These are phyloP conservation scores for Drosophila atroscutellata DNA, from an alignment of 2,888 invertebrate genomes.

Conservation along the genomic window DNA sequence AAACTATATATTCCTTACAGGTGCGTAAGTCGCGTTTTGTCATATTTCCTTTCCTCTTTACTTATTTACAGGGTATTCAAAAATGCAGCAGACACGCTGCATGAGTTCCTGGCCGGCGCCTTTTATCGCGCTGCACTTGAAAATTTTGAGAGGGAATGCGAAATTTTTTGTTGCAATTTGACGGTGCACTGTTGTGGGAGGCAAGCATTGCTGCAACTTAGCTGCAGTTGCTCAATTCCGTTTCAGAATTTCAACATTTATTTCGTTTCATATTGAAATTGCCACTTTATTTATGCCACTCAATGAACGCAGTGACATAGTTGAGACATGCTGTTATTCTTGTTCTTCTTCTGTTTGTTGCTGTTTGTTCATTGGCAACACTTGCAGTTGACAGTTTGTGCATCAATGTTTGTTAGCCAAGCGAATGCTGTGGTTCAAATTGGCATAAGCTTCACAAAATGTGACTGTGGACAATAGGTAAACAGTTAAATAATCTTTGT, in stretches of 20 bases:
- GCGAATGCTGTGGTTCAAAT: slow-evolving; percentile 1
- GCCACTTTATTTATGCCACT: slow-evolving; percentile 68
- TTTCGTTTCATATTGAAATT: slow-evolving; percentile 59
- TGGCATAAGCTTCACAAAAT: neutral
- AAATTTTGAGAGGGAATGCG: slow-evolving; percentile 60
- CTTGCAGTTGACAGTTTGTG: slow-evolving; percentile 31
- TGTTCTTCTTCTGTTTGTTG: slow-evolving; percentile 6
- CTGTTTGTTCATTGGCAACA: slow-evolving; percentile 30
- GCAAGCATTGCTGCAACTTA: slow-evolving; percentile 28
- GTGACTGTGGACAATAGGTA: neutral
- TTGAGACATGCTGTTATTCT: slow-evolving; percentile 9
- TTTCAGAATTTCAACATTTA: slow-evolving; percentile 20
- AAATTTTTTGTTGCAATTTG: slow-evolving; percentile 75
- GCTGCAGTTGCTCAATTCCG: slow-evolving; percentile 63
- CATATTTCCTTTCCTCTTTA: neutral
- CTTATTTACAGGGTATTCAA: slow-evolving; percentile 26
- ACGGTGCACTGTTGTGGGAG: slow-evolving; percentile 26
- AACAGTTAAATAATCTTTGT: neutral
- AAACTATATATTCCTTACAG: neutral
- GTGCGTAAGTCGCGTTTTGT: no score
- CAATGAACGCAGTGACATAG: slow-evolving; percentile 25
- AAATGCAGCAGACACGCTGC: slow-evolving; percentile 14
- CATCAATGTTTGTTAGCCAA: slow-evolving; percentile 18
- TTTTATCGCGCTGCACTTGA: slow-evolving; percentile 64
- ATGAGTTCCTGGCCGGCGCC: slow-evolving; percentile 1